Evolutionary conservation across 1,140 invertebrate genomes (phyloP).

Genomic region (Heliconius eleuchia): DNA sequence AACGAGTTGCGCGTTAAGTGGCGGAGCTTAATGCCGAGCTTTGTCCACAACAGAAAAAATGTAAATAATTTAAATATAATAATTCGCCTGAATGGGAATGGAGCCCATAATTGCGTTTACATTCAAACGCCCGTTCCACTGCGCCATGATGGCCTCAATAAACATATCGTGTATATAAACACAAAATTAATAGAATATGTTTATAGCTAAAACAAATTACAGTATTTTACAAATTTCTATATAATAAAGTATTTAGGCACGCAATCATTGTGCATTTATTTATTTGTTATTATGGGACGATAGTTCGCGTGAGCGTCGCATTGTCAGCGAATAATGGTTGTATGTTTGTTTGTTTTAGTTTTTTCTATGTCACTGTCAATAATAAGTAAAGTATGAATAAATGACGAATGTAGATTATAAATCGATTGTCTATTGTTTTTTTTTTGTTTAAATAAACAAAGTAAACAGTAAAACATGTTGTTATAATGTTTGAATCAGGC

Average conservation of each 20-base stretch:
- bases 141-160: no score
- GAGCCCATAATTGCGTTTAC: no score
- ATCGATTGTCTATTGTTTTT: neutral
- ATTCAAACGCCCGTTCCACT: no score
- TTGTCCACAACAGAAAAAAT: no score
- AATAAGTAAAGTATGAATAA: neutral
- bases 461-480: neutral
- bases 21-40: no score
- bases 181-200: conserved; percentile 2
- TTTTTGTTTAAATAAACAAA: neutral
- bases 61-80: no score
- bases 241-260: neutral
- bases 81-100: no score
- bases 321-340: neutral
- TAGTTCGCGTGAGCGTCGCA: neutral
- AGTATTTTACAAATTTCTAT: conserved; percentile 2
- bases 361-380: neutral
- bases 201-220: neutral
- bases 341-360: conserved; percentile 1
- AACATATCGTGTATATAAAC: neutral
- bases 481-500: no score
- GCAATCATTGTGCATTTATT: neutral
- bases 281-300: neutral
- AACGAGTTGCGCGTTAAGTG: no score
- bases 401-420: neutral